These are phyloP conservation scores for Adelosebastes latens DNA, from an alignment of 2,797 vertebrate species.

Conservation along the genomic window DNA sequence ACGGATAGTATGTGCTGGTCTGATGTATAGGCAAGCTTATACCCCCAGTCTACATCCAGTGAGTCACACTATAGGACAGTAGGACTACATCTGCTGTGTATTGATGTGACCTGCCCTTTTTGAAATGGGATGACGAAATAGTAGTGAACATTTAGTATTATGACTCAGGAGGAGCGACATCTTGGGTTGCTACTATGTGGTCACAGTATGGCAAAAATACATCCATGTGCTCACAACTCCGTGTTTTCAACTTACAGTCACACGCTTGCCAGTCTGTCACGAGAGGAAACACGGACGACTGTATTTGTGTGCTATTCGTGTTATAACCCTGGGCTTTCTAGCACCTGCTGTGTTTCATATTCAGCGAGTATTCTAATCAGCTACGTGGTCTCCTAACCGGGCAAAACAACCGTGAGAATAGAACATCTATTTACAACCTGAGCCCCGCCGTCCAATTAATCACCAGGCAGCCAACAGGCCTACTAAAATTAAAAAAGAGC, in stretches of 20 bases:
- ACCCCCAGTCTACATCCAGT: neutral
- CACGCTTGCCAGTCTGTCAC: conserved; percentile 19
- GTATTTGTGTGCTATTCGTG: conserved; percentile 3
- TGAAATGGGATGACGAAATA: conserved; percentile 1
- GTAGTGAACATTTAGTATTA: neutral
- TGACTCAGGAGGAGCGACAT: conserved; percentile 25
- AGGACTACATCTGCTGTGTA: conserved; percentile 2
- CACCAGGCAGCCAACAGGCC: conserved; percentile 55
- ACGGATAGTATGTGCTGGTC: too few relatives aligned
- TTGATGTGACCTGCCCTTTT: conserved; percentile 14
- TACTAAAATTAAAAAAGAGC: conserved; percentile 58
- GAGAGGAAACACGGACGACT: conserved; percentile 3
- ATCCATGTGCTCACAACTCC: conserved; percentile 4
- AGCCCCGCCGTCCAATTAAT: conserved; percentile 64
- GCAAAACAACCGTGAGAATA: conserved; percentile 64
- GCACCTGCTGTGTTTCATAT: conserved; percentile 62
- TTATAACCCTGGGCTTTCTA: conserved; percentile 38
- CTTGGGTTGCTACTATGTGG: neutral
- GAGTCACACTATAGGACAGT: neutral
- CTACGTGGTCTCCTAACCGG: conserved; percentile 32
- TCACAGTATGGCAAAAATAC: conserved; percentile 14
- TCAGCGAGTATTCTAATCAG: conserved; percentile 57
- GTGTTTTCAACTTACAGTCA: conserved; percentile 10
- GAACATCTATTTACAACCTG: conserved; percentile 75
- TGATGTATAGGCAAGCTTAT: too few relatives aligned